These are phyloP conservation scores for Corythornis leucogaster DNA, from an alignment of 2,797 vertebrate genomes.

Conservation along the genomic window DNA sequence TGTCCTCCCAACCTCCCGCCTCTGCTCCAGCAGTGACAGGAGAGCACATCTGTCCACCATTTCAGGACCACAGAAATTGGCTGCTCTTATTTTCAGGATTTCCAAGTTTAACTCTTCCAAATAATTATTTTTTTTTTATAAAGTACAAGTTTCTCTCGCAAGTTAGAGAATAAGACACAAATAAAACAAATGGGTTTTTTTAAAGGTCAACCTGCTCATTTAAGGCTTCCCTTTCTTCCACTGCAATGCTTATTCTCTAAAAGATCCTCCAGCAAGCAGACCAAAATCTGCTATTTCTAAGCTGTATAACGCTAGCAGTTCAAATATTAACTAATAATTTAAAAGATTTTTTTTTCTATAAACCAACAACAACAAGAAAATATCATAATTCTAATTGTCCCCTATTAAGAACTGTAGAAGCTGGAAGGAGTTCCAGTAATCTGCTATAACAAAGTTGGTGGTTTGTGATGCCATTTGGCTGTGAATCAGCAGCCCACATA, in stretches of 20 bases:
- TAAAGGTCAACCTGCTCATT: not conserved
- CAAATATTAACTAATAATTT: not conserved
- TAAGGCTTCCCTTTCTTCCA: not conserved
- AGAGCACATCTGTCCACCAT: not conserved
- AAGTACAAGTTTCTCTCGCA: not conserved
- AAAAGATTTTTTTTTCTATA: constrained; percentile 24
- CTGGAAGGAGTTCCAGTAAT: not conserved
- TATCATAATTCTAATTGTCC: not conserved
- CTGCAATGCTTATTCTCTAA: not conserved
- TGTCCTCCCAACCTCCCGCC: not conserved
- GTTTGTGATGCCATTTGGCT: not conserved
- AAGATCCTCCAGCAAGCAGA: not conserved
- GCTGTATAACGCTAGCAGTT: not conserved
- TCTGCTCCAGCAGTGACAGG: not conserved
- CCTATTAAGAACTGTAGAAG: not conserved
- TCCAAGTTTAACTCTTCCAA: not conserved
- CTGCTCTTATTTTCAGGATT: not conserved
- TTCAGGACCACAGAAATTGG: not conserved
- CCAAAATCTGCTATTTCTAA: not conserved
- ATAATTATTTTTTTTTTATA: not conserved
- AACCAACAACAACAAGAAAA: not conserved
- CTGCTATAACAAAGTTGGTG: not conserved
- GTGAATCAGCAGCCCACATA: not conserved
- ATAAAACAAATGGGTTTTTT: not conserved
- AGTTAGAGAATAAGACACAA: not conserved